A percentile compares a stretch with the other conserved stretches of the same genome.
phyloP scores from a whole-genome alignment of 2,888 invertebrate species.

The Artemia sinica region DNA sequence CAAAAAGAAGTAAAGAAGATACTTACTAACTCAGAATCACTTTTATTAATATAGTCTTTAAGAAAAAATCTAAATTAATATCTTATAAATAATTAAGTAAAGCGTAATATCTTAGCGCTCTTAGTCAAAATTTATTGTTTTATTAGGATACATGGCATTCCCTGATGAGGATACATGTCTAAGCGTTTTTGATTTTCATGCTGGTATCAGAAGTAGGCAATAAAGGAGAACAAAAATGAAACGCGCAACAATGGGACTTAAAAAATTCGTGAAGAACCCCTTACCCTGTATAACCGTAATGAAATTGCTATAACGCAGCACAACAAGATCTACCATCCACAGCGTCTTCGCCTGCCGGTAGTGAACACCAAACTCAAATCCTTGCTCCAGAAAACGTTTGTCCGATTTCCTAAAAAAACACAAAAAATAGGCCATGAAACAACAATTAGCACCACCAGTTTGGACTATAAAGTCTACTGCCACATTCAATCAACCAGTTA shows the following conservation, averaged over 20 bases:
- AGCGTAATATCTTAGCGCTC: too few species aligned
- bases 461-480: too few species aligned
- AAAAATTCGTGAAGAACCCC: slow-evolving; percentile 28
- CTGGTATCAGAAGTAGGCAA: not conserved
- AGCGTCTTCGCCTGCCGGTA: slow-evolving; percentile 78
- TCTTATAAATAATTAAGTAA: too few species aligned
- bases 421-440: too few species aligned
- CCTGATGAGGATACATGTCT: not conserved
- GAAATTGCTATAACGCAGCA: slow-evolving; percentile 74
- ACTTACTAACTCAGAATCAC: too few species aligned
- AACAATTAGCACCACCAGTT: too few species aligned
- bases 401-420: slow-evolving; percentile 48
- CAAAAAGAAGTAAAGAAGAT: too few species aligned
- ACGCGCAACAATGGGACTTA: not conserved
- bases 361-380: slow-evolving; percentile 82
- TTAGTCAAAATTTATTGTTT: too few species aligned
- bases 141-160: too few species aligned
- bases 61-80: too few species aligned
- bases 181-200: not conserved
- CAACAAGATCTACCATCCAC: slow-evolving; percentile 88
- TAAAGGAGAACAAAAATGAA: slow-evolving; percentile 9
- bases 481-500: too few species aligned
- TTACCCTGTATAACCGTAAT: slow-evolving; percentile 79
- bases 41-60: too few species aligned
- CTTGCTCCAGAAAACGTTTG: slow-evolving; percentile 54